A percentile compares a stretch with the other conserved stretches of the same genome.
phyloP scores from a whole-genome alignment of 2,797 vertebrate genomes.

The Aplochiton taeniatus region DNA sequence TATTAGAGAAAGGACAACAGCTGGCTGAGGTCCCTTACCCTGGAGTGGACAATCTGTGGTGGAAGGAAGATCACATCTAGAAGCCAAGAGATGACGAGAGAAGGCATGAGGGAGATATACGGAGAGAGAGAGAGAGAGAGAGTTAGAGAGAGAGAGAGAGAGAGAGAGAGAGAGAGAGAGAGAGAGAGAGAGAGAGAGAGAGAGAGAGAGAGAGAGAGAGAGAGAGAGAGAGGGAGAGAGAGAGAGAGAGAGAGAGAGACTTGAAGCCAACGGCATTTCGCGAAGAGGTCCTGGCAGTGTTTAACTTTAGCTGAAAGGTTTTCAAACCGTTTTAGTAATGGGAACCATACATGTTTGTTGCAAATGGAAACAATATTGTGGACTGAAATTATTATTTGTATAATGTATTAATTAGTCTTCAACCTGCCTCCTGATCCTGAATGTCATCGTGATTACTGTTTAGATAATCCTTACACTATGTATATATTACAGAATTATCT shows the following conservation, averaged over 20 bases:
- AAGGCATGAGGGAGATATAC: neutral
- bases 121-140: neutral
- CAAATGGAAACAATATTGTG: no score
- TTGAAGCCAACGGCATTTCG: slow-evolving; percentile 16
- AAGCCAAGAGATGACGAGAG: neutral
- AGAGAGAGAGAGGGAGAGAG: neutral
- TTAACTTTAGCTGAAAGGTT: no score
- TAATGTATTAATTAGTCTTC: no score
- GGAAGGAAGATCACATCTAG: neutral
- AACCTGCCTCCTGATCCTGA: no score
- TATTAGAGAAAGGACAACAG: neutral
- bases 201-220: slow-evolving; percentile 2
- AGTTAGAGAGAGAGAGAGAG: neutral
- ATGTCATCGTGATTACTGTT: no score
- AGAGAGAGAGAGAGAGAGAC: neutral
- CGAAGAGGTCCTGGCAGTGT: neutral
- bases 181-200: neutral
- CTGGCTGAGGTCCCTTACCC: slow-evolving; percentile 2
- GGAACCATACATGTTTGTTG: no score
- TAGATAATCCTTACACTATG: no score
- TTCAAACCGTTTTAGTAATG: no score
- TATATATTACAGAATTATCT: no score
- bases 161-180: neutral
- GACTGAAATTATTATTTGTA: no score
- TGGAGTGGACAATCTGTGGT: neutral